Percentiles rank a stretch among this genome's conserved stretches.
Evolutionary conservation across 2,797 vertebrate genomes (phyloP).

Genomic region (Melanotaenia pygmaea): DNA sequence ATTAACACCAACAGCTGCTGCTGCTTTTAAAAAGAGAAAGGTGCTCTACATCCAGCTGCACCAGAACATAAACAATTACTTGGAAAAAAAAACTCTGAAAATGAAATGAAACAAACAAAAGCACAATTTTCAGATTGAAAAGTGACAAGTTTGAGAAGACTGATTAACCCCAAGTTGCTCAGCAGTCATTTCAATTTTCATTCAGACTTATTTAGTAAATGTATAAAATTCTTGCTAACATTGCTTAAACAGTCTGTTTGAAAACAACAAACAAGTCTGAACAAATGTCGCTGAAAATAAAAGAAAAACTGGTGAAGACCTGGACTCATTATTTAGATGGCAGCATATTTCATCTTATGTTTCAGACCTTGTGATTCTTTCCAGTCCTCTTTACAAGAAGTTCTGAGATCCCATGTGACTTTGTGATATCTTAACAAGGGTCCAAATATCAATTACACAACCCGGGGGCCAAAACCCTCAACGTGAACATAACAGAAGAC

Average conservation of each 20-base stretch:
- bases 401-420: background rate
- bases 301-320: too few relatives aligned
- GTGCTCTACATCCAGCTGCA: background rate
- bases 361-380: too few relatives aligned
- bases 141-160: background rate
- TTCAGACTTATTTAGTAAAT: too few relatives aligned
- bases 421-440: background rate
- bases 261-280: background rate
- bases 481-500: too few relatives aligned
- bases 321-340: too few relatives aligned
- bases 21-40: background rate
- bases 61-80: background rate
- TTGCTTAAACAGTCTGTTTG: too few relatives aligned
- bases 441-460: background rate
- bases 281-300: background rate
- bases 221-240: too few relatives aligned
- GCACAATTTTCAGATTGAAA: background rate
- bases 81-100: background rate
- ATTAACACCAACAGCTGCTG: conserved; percentile 42
- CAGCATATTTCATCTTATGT: too few relatives aligned
- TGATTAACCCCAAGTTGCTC: background rate
- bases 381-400: background rate
- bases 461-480: too few relatives aligned
- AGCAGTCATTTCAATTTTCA: too few relatives aligned
- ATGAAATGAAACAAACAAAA: background rate